Conservation (phyloP, 2,113 vertebrate species). For the Cyprinodon variegatus region DNA sequence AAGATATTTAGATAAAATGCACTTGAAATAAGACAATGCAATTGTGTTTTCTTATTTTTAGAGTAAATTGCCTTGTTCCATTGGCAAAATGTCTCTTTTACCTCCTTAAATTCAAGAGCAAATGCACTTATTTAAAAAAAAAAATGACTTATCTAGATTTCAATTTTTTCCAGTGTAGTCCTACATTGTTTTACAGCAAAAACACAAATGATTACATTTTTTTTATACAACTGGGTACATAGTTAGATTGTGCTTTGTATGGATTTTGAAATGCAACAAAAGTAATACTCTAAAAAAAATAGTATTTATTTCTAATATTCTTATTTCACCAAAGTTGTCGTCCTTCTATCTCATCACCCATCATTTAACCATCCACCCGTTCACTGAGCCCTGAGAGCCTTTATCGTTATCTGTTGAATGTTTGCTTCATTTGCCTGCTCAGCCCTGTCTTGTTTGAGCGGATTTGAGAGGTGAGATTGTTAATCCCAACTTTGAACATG, state of each 20-base stretch:
- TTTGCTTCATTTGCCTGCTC: conserved; percentile 83
- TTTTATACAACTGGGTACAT: no score
- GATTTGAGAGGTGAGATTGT: conserved; percentile 90
- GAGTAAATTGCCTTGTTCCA: no score
- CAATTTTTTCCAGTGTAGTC: no score
- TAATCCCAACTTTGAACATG: conserved; percentile 98
- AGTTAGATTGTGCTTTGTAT: neutral
- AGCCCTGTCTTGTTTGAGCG: conserved; percentile 88
- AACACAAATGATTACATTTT: no score
- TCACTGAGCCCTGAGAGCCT: conserved; percentile 60
- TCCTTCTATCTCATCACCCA: conserved; percentile 74
- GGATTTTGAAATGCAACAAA: neutral
- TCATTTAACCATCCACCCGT: conserved; percentile 67
- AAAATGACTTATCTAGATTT: no score
- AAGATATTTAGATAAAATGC: no score
- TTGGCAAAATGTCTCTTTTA: no score
- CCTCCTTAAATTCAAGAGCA: no score
- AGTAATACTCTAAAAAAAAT: neutral
- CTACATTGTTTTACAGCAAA: no score
- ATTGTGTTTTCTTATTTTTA: no score
- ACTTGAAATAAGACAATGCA: no score
- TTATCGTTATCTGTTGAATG: conserved; percentile 80
- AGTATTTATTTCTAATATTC: neutral
- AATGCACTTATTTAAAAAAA: no score
- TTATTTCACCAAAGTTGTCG: conserved; percentile 16